Conservation (phyloP, 35 echinoderm and acorn worm species). For the Chiridota heheva region DNA sequence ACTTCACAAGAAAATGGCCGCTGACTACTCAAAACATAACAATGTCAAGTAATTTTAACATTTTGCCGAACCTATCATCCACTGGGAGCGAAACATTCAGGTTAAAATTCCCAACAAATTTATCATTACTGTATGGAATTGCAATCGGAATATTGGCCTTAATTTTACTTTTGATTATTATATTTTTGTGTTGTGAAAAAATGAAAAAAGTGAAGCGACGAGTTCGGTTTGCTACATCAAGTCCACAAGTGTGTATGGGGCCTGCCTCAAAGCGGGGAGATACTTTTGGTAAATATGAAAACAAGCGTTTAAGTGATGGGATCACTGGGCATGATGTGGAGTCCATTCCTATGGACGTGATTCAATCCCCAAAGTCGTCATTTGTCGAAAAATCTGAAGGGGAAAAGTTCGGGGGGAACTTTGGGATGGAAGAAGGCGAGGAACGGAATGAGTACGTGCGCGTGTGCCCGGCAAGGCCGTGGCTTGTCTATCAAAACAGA, state of each 20-base stretch:
- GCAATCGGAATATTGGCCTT: slow-evolving; percentile 27
- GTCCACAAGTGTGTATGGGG: neutral
- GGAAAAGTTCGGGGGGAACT: no score
- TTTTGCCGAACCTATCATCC: no score
- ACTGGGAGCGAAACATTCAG: no score
- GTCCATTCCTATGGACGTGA: neutral
- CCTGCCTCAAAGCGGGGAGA: slow-evolving; percentile 11
- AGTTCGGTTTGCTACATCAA: slow-evolving; percentile 3
- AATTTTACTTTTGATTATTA: slow-evolving; percentile 25
- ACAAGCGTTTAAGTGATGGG: neutral
- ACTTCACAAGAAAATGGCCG: no score
- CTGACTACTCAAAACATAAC: no score
- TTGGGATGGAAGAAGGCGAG: neutral
- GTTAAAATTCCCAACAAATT: no score
- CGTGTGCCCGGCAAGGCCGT: neutral
- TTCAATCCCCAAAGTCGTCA: neutral
- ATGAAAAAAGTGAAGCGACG: slow-evolving; percentile 29
- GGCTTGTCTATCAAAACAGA: slow-evolving; percentile 17
- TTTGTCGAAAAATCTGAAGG: no score
- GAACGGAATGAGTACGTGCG: neutral
- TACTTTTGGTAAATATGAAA: slow-evolving; percentile 22
- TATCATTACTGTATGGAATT: slow-evolving; percentile 41
- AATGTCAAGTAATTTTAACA: no score
- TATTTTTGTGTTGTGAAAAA: slow-evolving; percentile 46
- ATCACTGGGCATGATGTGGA: slow-evolving; percentile 3